A percentile compares a stretch with the other conserved stretches of the same genome.
Evolutionary conservation across 2,113 vertebrate species (phyloP).

Genomic region (Silurus glanis): DNA sequence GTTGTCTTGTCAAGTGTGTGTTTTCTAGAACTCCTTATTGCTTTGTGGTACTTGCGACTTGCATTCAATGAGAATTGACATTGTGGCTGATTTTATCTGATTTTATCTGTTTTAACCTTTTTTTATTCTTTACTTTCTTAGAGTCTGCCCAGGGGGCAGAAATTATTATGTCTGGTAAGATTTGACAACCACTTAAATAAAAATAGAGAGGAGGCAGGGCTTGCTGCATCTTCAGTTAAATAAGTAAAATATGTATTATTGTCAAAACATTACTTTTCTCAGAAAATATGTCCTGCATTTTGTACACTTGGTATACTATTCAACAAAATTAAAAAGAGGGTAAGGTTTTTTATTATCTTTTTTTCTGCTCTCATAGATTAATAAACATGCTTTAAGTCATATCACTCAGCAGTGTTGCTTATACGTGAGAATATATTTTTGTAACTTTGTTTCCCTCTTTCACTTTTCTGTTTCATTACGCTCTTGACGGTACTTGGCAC

Average conservation of each 20-base stretch:
- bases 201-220: neutral
- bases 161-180: neutral
- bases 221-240: neutral
- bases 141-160: neutral
- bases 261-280: neutral
- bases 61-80: neutral
- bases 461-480: neutral
- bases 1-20: neutral
- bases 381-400: constrained; percentile 4
- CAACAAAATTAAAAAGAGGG: constrained; percentile 1
- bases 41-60: neutral
- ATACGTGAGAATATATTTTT: neutral
- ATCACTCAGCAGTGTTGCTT: neutral
- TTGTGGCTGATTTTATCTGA: neutral
- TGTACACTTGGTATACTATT: neutral
- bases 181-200: neutral
- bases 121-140: neutral
- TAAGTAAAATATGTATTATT: neutral
- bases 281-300: neutral
- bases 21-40: neutral
- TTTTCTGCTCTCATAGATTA: neutral
- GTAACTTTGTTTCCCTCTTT: constrained; percentile 4
- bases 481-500: neutral
- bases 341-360: neutral
- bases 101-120: neutral